Evolutionary conservation across 2,888 invertebrate species (phyloP).

Genomic region (Shargacucullia verbasci): DNA sequence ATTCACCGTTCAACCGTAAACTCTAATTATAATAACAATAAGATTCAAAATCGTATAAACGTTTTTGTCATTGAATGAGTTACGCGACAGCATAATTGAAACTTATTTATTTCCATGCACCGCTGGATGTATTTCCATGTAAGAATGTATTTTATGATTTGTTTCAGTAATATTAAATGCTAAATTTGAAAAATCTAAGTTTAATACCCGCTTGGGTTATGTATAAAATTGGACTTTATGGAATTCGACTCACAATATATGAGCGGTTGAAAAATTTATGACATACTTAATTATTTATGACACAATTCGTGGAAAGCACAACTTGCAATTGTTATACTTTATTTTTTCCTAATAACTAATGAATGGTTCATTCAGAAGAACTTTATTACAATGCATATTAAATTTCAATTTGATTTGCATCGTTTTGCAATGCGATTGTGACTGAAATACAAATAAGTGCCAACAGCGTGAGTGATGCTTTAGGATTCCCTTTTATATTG

Average conservation of each 20-base stretch:
- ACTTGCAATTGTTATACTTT: not conserved
- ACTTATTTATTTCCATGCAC: constrained; percentile 15
- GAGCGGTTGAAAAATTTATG: not conserved
- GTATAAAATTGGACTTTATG: not conserved
- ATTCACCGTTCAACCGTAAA: not conserved
- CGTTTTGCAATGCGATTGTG: not conserved
- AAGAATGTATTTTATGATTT: constrained; percentile 8
- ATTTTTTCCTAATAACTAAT: not conserved
- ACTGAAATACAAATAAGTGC: not conserved
- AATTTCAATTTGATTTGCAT: not conserved
- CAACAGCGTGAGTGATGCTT: not conserved
- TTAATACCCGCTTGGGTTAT: not conserved
- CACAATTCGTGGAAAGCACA: not conserved
- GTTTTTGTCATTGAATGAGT: not conserved
- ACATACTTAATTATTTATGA: not conserved
- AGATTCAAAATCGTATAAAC: constrained; percentile 3
- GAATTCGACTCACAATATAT: no score
- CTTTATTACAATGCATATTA: not conserved
- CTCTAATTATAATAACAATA: not conserved
- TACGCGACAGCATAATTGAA: constrained; percentile 2
- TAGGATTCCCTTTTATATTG: no score
- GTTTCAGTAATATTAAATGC: constrained; percentile 1
- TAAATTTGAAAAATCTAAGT: not conserved
- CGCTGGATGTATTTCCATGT: constrained; percentile 13
- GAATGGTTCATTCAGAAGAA: not conserved